A percentile compares a stretch with the other conserved stretches of the same genome.
phyloP scores from a whole-genome alignment of 2,113 vertebrate genomes.

The Grantiella picta region DNA sequence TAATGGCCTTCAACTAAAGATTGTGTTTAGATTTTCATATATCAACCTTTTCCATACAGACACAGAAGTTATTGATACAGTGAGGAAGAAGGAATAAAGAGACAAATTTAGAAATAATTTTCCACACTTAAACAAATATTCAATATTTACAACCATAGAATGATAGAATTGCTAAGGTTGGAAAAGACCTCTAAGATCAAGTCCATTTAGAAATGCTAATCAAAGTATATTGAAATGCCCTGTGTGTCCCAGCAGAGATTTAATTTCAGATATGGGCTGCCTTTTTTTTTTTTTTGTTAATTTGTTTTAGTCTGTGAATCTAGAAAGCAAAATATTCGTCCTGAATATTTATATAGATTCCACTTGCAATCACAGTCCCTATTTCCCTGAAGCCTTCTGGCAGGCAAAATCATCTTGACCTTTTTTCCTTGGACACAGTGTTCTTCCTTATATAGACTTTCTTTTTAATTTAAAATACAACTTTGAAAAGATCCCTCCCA shows the following conservation, averaged over 20 bases:
- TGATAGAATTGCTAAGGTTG: neutral
- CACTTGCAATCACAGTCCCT: neutral
- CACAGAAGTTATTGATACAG: neutral
- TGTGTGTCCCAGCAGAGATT: neutral
- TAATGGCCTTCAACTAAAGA: neutral
- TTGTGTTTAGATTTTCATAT: neutral
- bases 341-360: neutral
- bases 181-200: neutral
- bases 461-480: neutral
- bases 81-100: neutral
- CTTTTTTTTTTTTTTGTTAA: neutral
- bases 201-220: neutral
- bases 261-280: neutral
- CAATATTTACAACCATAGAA: neutral
- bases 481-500: neutral
- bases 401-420: neutral
- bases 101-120: neutral
- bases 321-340: neutral
- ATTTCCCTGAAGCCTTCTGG: neutral
- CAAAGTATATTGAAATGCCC: neutral
- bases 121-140: neutral
- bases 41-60: neutral
- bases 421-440: neutral
- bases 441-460: neutral
- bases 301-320: neutral